These are phyloP conservation scores for Nebria brevicollis DNA, from an alignment of 2,888 invertebrate species.

Conservation along the genomic window DNA sequence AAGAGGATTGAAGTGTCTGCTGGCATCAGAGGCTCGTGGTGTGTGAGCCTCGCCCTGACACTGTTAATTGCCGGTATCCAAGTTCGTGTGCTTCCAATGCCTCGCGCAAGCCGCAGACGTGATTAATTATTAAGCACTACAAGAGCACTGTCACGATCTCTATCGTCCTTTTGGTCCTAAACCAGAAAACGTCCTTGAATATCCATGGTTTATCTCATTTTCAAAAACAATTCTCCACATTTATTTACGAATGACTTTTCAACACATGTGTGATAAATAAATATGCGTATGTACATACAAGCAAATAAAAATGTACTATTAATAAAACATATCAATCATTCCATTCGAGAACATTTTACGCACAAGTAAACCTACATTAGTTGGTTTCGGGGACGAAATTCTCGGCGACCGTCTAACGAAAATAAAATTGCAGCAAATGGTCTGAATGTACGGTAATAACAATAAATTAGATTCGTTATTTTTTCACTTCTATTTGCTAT, in stretches of 20 bases:
- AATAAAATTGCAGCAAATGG: slow-evolving; percentile 24
- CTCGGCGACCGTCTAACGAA: slow-evolving; percentile 10
- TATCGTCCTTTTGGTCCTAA: neutral
- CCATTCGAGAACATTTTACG: neutral
- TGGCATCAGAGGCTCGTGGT: neutral
- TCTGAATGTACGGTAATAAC: slow-evolving; percentile 13
- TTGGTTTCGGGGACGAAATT: neutral
- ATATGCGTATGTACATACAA: too few species aligned
- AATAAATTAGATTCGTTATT: slow-evolving; percentile 21
- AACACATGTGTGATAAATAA: too few species aligned
- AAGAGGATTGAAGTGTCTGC: slow-evolving; percentile 15
- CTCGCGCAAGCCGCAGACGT: neutral
- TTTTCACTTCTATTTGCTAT: slow-evolving; percentile 23
- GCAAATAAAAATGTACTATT: too few species aligned
- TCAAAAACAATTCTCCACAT: too few species aligned
- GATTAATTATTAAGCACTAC: slow-evolving; percentile 20
- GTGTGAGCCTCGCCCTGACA: neutral
- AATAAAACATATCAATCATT: neutral
- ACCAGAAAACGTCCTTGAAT: too few species aligned
- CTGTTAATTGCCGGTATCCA: slow-evolving; percentile 19
- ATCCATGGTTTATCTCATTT: too few species aligned
- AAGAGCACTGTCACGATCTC: slow-evolving; percentile 14
- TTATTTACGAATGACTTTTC: too few species aligned
- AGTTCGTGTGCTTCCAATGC: neutral
- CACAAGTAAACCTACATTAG: neutral